Evolutionary conservation across 2,888 invertebrate genomes (phyloP), one percentile per base, ranked within the genome.

Genomic region (Nezara viridula): DNA sequence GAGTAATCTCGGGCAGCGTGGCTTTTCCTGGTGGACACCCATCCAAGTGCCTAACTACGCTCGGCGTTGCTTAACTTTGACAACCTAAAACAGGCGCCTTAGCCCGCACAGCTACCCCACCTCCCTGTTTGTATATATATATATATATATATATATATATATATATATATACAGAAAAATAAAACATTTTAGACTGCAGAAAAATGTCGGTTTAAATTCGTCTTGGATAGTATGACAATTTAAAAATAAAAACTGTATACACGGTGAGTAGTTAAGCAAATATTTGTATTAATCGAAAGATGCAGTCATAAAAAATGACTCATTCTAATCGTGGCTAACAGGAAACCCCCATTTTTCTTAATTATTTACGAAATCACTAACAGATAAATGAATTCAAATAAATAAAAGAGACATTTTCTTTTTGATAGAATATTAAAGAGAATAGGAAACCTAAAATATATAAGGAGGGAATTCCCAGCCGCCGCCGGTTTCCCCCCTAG

Each of bases 381-480:
- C 5, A 37, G 16, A 19, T 37, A 32, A 37, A 6, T 19, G 21
- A 19, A 7, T 21, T 37, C 19, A 73, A 37, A 37, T 37, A 19
- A 37, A 73, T 21, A 27, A 16, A 27, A 60, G 10, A 4, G 0
- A 16, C 19, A 19, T 50, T 50, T 50, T 19, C 5, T 19, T 55
- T 60, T 37, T 37, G 32, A 37, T 73, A 4, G 9, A 37, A 21
- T 37, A 3, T 2, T 37, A 21, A 7, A 16, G 32, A 73, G 19
- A 5, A 1, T 16, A 19, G 37, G 7, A 37, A 73, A 19, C 19
- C 24, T 73, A 19, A 32, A 73, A 37, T 73, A 32, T 32, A 9
- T 60, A 3, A n/a, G 10, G 27, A 73, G 66, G 37, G 66, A 73
- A 73, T 73, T 73, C 66, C 66, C 66, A 73, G 66, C 66, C 66